Conservation (phyloP, 2,797 vertebrate species). For the Acanthornis magna region DNA sequence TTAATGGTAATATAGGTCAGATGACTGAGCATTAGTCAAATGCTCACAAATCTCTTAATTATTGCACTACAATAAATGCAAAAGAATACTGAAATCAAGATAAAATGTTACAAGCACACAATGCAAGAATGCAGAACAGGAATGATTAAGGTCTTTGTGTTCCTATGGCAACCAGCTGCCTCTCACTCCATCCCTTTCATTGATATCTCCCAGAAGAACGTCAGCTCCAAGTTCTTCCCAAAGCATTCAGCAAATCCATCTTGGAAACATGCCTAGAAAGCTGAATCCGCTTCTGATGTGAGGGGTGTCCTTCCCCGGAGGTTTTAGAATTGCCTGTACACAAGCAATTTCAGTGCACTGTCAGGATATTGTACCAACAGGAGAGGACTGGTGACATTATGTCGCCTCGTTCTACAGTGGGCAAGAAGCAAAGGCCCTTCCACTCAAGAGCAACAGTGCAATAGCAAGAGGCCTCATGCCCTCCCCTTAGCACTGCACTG, state of each 20-base stretch:
- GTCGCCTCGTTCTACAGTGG: neutral
- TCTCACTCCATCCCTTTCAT: constrained; percentile 29
- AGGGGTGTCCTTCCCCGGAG: neutral
- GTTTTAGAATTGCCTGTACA: neutral
- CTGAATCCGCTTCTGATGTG: neutral
- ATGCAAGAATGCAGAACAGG: neutral
- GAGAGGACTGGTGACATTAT: neutral
- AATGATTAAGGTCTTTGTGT: constrained; percentile 21
- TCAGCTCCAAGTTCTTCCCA: neutral
- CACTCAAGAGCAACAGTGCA: neutral
- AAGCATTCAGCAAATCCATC: neutral
- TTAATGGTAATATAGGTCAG: neutral
- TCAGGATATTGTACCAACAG: neutral
- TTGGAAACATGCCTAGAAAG: constrained; percentile 38
- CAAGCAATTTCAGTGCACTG: neutral
- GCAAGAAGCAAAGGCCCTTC: neutral
- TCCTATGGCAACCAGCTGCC: constrained; percentile 29
- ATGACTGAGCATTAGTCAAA: neutral
- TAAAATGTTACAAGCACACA: neutral
- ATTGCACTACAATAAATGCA: neutral
- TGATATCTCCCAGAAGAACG: constrained; percentile 30
- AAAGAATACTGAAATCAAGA: constrained; percentile 27
- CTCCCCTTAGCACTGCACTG: neutral
- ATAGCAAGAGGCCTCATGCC: neutral
- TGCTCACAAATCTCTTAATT: neutral